Evolutionary conservation across 2,888 invertebrate genomes (phyloP).

Genomic region (Fissipunctia ypsillon): DNA sequence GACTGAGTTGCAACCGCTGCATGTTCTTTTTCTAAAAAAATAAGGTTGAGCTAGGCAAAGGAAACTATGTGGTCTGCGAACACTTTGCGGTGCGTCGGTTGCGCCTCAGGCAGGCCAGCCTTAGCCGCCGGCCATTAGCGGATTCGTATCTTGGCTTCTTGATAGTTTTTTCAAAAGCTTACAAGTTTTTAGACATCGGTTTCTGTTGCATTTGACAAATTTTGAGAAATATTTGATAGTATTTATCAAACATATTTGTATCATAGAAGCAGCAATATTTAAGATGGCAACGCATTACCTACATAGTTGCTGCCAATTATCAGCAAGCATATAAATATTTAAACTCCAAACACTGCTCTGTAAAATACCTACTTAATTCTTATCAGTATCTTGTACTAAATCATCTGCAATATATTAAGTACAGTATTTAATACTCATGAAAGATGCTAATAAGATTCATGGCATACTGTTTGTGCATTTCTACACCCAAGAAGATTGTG

Average conservation of each 20-base stretch:
- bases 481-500: background rate
- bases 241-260: background rate
- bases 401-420: background rate
- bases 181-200: background rate
- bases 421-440: background rate
- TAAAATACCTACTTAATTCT: background rate
- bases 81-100: slow-evolving; percentile 57
- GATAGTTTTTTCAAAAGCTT: slow-evolving; percentile 16
- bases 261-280: background rate
- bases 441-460: background rate
- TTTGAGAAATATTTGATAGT: background rate
- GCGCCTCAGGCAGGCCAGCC: slow-evolving; percentile 45
- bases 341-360: background rate
- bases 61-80: slow-evolving; percentile 52
- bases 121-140: slow-evolving; percentile 53
- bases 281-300: too few species aligned
- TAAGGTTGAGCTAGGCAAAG: slow-evolving; percentile 43
- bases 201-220: background rate
- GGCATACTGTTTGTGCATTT: slow-evolving; percentile 3
- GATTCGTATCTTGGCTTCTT: slow-evolving; percentile 31
- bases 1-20: background rate
- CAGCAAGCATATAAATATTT: background rate
- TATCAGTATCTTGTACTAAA: background rate
- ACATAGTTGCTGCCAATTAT: background rate
- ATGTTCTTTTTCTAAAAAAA: slow-evolving; percentile 23